A percentile compares a stretch with the other conserved stretches of the same genome.
Evolutionary conservation across 2,113 vertebrate genomes (phyloP).

Genomic region (Misgurnus mizolepis): DNA sequence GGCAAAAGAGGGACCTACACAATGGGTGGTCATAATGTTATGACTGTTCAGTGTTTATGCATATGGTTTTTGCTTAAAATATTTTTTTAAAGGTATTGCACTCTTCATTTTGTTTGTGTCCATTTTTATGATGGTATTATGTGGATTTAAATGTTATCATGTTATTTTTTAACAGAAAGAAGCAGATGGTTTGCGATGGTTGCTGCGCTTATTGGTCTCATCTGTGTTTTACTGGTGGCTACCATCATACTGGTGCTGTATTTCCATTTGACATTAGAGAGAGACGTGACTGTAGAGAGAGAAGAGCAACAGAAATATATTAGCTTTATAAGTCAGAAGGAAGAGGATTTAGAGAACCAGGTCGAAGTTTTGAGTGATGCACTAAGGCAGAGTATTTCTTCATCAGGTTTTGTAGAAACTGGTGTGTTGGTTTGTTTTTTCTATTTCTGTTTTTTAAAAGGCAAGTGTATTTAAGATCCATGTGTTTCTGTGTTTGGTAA

Average conservation of each 20-base stretch:
- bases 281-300: not conserved
- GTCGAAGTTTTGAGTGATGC: not conserved
- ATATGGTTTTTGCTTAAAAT: too few species aligned
- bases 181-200: not conserved
- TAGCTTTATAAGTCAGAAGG: not conserved
- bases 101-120: too few species aligned
- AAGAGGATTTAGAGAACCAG: not conserved
- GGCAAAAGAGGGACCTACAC: too few species aligned
- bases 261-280: not conserved
- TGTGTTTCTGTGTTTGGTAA: too few species aligned
- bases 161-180: not conserved
- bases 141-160: not conserved
- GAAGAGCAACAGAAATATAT: not conserved
- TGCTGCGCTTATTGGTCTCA: not conserved
- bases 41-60: too few species aligned
- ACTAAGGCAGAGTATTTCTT: not conserved
- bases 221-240: not conserved
- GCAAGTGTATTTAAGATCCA: too few species aligned
- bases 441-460: not conserved
- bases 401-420: not conserved
- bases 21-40: too few species aligned
- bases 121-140: too few species aligned
- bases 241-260: not conserved
- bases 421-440: not conserved
- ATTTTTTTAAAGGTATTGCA: too few species aligned